Evolutionary conservation across 2,888 invertebrate species (phyloP), one percentile per base, ranked within the genome.

Genomic region (Mythimna impura): DNA sequence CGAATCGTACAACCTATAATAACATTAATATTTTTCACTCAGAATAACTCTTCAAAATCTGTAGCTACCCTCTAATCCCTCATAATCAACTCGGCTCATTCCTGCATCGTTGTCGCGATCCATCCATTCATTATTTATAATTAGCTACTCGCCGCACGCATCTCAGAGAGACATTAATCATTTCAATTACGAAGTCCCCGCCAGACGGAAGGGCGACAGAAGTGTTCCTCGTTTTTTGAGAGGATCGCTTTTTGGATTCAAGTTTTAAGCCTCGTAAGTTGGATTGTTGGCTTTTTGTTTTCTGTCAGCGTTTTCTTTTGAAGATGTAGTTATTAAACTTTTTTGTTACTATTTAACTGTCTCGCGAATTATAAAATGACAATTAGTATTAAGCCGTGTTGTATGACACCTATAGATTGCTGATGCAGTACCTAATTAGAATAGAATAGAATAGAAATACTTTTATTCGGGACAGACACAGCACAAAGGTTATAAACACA

Each of bases 121-220:
- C 83, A 86, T 88, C 89, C 90, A 91, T 92, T 93, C 90, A 94
- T 94, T 93, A 93, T 93, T 93, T 93, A 92, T 93, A 93, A 94
- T 94, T 91, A 93, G 92, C 86, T 87, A 86, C 84, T 89, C 87
- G 86, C 80, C 86, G 85, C 83, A 82, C 84, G 82, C 84, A 81
- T 79, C 86, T 87, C 87, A 82, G 83, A 84, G 86, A 86, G 78
- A 85, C 91, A 92, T 94, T 91, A 91, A 93, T 93, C 94, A 93
- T 91, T 88, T 84, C 91, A 91, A 93, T 93, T 92, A 92, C 90
- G 78, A 83, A 89, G 88, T 87, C 87, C 61, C 76, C 66, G 36
- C 62, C 85, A 84, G 85, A 78, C 64, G 80, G 60, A 80, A 78
- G 69, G 76, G 65, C 84, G 85, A 87, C 87, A 87, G 88, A 85